A percentile compares a stretch with the other conserved stretches of the same genome.
phyloP scores from a whole-genome alignment of 1,140 invertebrate genomes.

The Caenorhabditis latens region DNA sequence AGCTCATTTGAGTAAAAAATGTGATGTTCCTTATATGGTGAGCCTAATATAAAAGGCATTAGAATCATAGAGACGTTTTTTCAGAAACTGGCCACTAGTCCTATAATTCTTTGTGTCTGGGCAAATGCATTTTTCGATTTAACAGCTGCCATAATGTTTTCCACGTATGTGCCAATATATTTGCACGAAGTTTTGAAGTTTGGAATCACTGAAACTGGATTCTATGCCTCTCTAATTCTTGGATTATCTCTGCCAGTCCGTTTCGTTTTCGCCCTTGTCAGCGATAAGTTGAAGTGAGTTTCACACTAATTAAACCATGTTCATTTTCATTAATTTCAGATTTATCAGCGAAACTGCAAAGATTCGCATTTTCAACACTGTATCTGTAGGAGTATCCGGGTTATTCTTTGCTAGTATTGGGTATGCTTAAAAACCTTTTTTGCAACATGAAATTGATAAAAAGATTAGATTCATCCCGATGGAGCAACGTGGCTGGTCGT shows the following conservation, averaged over 20 bases:
- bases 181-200: conserved; percentile 48
- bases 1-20: conserved; percentile 41
- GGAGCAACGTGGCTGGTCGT: conserved; percentile 1
- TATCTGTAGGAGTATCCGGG: conserved; percentile 41
- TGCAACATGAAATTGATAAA: not conserved
- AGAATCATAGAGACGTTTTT: not conserved
- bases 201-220: conserved; percentile 19
- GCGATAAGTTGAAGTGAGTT: conserved; percentile 55
- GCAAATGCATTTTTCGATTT: conserved; percentile 47
- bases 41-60: not conserved
- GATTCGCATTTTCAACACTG: conserved; percentile 53
- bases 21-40: conserved; percentile 34
- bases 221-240: not conserved
- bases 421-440: not conserved
- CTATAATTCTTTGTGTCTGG: conserved; percentile 56
- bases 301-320: not conserved
- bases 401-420: conserved; percentile 32
- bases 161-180: conserved; percentile 44
- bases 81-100: conserved; percentile 41
- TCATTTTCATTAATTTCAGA: not conserved
- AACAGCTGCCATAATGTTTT: conserved; percentile 46
- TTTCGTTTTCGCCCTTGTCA: conserved; percentile 21
- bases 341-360: conserved; percentile 4
- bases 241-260: conserved; percentile 21
- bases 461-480: conserved; percentile 32